Evolutionary conservation across 2,888 invertebrate genomes (phyloP), one percentile per base, ranked within the genome.

Genomic region (Xiphydria camelus): DNA sequence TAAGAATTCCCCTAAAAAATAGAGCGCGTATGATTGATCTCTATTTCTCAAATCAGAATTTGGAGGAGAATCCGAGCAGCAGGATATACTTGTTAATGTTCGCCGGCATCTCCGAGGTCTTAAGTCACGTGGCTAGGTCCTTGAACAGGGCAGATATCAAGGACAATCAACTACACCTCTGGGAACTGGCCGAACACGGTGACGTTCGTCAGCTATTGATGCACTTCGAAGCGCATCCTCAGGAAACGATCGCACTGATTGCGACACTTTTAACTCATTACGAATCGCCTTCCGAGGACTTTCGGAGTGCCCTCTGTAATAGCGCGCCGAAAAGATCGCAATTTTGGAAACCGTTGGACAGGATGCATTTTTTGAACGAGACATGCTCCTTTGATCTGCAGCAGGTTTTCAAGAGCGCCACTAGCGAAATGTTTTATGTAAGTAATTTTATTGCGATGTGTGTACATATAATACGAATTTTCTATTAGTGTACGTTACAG

Each of bases 331-430:
- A 59, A 22, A 29, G 15, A 36, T 54, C 59, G 1, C 40, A 35
- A 26, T 68, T 60, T 34, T 72, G 72, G 72, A 50, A 41, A 10
- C 40, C 48, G 14, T 41, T 47, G 4, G 54, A 51, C 6, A 54
- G 56, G 6, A 57, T 37, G 17, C 56, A 47, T 15, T 72, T 70
- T 32, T 38, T 72, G 7, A 49, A 53, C 2, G 52, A 59, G 26
- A n/a, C 72, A n/a, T 72, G 72, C 25, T 58, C 62, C 5, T 70
- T 68, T 47, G 70, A 70, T 48, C 57, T 57, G 6, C 51, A 58
- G 36, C 68, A 72, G 32, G 34, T 72, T n/a, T 26, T 72, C 33
- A 59, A 47, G 14, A 55, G 59, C 4, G 51, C 59, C 17, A 69
- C 72, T 7, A 69, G 66, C 32, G 55, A 62, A 4, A 61, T 66